phyloP scores from a whole-genome alignment of 2,113 vertebrate species.

The Pitta sordida region DNA sequence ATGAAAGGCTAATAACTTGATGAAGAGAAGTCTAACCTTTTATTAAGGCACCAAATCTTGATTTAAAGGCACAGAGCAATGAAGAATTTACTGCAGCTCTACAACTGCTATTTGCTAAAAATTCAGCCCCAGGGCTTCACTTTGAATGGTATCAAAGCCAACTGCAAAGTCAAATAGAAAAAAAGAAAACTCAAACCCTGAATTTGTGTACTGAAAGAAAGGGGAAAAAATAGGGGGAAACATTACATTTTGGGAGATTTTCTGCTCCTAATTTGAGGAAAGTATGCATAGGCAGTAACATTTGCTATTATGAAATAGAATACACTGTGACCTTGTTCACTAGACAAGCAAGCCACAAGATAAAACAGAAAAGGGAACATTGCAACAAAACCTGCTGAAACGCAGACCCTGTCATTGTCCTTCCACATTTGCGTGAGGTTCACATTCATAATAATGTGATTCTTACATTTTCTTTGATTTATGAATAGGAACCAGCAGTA shows the following conservation, averaged over 20 bases:
- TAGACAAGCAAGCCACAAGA: not conserved
- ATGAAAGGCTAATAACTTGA: conserved; percentile 38
- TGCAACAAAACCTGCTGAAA: not conserved
- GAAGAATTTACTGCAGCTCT: not conserved
- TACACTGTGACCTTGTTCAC: not conserved
- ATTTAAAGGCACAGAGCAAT: conserved; percentile 9
- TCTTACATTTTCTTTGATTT: not conserved
- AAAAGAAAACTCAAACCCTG: not conserved
- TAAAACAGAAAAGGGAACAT: not conserved
- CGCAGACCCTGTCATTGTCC: not conserved
- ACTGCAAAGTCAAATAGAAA: not conserved
- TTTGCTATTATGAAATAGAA: not conserved
- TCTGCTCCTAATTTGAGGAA: not conserved
- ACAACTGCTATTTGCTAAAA: not conserved
- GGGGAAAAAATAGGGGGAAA: rapidly evolving
- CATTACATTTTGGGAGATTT: not conserved
- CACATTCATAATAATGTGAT: not conserved
- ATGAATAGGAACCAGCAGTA: not conserved
- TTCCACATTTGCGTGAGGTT: not conserved
- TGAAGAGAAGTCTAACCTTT: conserved; percentile 29
- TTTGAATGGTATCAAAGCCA: not conserved
- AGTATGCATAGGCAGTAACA: not conserved
- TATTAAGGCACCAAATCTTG: not conserved
- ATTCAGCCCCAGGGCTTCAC: not conserved
- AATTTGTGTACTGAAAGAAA: not conserved